Conservation (phyloP, 2,797 vertebrate genomes). For the Sebastes miniatus region DNA sequence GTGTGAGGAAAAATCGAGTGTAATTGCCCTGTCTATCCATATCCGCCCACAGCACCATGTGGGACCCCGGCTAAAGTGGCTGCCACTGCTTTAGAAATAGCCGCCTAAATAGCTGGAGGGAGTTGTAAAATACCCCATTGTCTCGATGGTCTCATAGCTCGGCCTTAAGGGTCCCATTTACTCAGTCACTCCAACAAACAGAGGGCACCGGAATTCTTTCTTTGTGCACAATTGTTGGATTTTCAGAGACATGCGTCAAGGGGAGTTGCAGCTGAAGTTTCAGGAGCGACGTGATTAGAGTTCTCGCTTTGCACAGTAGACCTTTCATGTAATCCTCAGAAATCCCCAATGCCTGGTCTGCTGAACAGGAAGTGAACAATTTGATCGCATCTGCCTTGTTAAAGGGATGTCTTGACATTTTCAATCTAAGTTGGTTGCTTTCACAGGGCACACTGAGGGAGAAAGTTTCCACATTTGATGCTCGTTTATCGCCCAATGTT, state of each 20-base stretch:
- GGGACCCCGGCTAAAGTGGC: slow-evolving; percentile 69
- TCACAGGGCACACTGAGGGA: slow-evolving; percentile 13
- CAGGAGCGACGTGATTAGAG: slow-evolving; percentile 41
- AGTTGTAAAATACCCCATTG: slow-evolving; percentile 76
- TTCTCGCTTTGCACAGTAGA: slow-evolving; percentile 40
- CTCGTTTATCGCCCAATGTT: slow-evolving; percentile 5
- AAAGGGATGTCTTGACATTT: slow-evolving; percentile 58
- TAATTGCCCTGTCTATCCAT: slow-evolving; percentile 77
- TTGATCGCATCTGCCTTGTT: slow-evolving; percentile 57
- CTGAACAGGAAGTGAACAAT: slow-evolving; percentile 41
- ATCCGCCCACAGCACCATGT: slow-evolving; percentile 70
- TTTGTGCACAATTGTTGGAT: slow-evolving; percentile 58
- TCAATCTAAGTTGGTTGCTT: slow-evolving; percentile 19
- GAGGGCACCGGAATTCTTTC: slow-evolving; percentile 53
- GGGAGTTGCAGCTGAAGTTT: slow-evolving; percentile 41
- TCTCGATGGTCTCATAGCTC: slow-evolving; percentile 63
- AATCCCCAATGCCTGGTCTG: slow-evolving; percentile 48
- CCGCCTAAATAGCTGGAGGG: slow-evolving; percentile 70
- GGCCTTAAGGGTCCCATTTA: slow-evolving; percentile 70
- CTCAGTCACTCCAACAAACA: slow-evolving; percentile 67
- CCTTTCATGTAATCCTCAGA: slow-evolving; percentile 52
- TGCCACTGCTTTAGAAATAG: slow-evolving; percentile 74
- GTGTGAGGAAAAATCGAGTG: slow-evolving; percentile 49
- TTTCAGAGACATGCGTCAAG: slow-evolving; percentile 29
- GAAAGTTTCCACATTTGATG: slow-evolving; percentile 11